Evolutionary conservation across 92 coral and sea anemone genomes (phyloP).

Genomic region (Epizoanthus scotinus): DNA sequence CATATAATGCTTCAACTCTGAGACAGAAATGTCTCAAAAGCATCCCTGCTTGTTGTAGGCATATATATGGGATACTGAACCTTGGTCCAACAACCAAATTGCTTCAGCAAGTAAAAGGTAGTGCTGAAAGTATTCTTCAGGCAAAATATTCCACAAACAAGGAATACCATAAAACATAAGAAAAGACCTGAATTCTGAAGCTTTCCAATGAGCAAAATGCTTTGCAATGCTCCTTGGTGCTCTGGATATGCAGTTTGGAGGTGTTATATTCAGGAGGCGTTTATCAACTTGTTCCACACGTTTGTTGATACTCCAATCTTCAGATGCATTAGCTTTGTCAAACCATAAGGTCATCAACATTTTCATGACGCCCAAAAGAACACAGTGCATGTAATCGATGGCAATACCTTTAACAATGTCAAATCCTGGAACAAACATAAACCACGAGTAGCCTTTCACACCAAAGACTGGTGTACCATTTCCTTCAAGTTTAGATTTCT

Average conservation of each 20-base stretch:
- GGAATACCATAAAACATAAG: constrained; percentile 73
- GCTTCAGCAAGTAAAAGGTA: constrained; percentile 65
- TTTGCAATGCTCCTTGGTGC: constrained; percentile 59
- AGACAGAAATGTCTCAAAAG: constrained; percentile 64
- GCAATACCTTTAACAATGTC: constrained; percentile 62
- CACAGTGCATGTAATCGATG: constrained; percentile 73
- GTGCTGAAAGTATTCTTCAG: constrained; percentile 69
- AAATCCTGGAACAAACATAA: constrained; percentile 72
- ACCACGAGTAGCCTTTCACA: constrained; percentile 69
- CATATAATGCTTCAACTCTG: constrained; percentile 65
- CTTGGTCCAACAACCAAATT: constrained; percentile 59
- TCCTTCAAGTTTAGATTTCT: constrained; percentile 46
- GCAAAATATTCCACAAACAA: constrained; percentile 68
- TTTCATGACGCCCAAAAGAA: constrained; percentile 66
- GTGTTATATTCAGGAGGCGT: constrained; percentile 50
- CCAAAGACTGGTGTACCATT: constrained; percentile 59
- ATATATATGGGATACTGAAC: constrained; percentile 41
- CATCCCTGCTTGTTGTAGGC: constrained; percentile 41
- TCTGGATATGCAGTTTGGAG: constrained; percentile 70
- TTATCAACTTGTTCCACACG: constrained; percentile 54
- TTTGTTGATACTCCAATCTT: constrained; percentile 51
- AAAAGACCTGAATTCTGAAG: constrained; percentile 71
- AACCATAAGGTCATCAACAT: constrained; percentile 66
- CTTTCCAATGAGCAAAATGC: constrained; percentile 65
- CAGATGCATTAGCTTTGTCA: constrained; percentile 56